phyloP scores from a whole-genome alignment of 2,888 invertebrate species.

The Noctua comes region DNA sequence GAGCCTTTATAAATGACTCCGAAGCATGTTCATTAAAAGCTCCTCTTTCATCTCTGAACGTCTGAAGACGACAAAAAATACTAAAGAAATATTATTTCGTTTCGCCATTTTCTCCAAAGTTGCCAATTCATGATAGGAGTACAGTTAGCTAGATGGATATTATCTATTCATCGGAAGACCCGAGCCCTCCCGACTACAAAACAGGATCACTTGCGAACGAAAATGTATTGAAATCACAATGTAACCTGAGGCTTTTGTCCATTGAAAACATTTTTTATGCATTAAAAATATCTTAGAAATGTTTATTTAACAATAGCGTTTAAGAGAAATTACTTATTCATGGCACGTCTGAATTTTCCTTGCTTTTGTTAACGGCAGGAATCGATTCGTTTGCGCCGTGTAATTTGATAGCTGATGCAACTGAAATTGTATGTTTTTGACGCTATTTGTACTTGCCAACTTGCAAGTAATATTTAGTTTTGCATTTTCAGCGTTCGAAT shows the following conservation, averaged over 20 bases:
- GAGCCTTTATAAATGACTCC: slow-evolving; percentile 53
- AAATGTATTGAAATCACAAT: slow-evolving; percentile 90
- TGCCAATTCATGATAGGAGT: slow-evolving; percentile 85
- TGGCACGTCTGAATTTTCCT: slow-evolving; percentile 81
- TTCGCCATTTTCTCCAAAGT: slow-evolving; percentile 75
- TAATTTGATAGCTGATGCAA: slow-evolving; percentile 71
- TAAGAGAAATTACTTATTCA: slow-evolving; percentile 87
- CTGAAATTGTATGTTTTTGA: slow-evolving; percentile 59
- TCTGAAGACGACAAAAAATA: slow-evolving; percentile 70
- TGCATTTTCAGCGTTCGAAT: slow-evolving; percentile 36
- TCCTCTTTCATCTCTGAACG: slow-evolving; percentile 63
- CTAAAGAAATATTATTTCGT: slow-evolving; percentile 71
- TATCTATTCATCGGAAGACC: slow-evolving; percentile 87
- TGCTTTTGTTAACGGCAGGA: slow-evolving; percentile 77
- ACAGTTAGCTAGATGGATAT: slow-evolving; percentile 85
- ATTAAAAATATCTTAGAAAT: slow-evolving; percentile 76
- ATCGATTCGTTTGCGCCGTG: slow-evolving; percentile 73
- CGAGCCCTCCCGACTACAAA: slow-evolving; percentile 80
- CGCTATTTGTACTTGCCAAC: slow-evolving; percentile 43
- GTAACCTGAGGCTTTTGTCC: slow-evolving; percentile 85
- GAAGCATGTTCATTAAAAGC: slow-evolving; percentile 63
- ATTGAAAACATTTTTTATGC: slow-evolving; percentile 82
- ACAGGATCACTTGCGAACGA: slow-evolving; percentile 87
- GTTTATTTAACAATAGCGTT: slow-evolving; percentile 86
- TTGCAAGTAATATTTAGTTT: slow-evolving; percentile 44